A percentile compares a stretch with the other conserved stretches of the same genome.
Evolutionary conservation across 1,140 invertebrate genomes (phyloP).

Genomic region (Aphis gossypii): DNA sequence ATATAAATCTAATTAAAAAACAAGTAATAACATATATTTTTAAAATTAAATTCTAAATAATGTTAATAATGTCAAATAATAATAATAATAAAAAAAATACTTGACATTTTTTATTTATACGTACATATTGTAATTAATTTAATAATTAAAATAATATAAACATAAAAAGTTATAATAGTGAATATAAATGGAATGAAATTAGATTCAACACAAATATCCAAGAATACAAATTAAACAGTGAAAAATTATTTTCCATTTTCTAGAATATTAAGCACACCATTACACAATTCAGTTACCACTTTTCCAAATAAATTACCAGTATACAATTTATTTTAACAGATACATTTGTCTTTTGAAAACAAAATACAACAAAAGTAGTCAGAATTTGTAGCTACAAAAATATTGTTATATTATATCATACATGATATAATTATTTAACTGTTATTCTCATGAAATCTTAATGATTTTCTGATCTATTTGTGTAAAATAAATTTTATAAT

Average conservation of each 20-base stretch:
- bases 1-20: neutral
- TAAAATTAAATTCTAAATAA: neutral
- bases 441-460: neutral
- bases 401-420: neutral
- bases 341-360: neutral
- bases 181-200: neutral
- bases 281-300: neutral
- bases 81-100: neutral
- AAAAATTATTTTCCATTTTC: slow-evolving; percentile 2
- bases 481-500: neutral
- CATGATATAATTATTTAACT: neutral
- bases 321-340: neutral
- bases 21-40: neutral
- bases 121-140: neutral
- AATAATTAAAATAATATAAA: neutral
- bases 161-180: neutral
- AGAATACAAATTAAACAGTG: neutral
- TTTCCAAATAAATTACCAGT: neutral
- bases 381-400: neutral
- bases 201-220: neutral
- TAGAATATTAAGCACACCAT: neutral
- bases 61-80: neutral
- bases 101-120: neutral
- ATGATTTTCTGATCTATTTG: neutral
- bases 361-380: neutral